Conservation (phyloP, 2,888 invertebrate species). For the Mesorhabditis spiculigera region DNA sequence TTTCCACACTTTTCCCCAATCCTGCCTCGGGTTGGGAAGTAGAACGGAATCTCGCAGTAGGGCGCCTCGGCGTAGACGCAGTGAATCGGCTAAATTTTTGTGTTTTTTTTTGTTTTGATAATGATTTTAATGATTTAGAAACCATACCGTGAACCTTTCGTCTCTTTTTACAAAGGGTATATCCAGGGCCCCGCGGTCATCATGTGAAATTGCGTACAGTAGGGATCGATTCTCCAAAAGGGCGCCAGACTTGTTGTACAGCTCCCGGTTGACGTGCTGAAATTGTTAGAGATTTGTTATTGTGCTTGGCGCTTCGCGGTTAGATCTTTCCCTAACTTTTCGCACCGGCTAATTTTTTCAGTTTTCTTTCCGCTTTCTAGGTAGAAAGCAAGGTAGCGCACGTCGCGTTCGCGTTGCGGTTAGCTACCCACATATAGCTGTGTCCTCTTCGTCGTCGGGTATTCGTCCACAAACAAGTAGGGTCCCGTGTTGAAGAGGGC, state of each 20-base stretch:
- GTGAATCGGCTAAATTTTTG: conserved; percentile 20
- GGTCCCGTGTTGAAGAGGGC: conserved; percentile 14
- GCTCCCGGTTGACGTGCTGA: conserved; percentile 37
- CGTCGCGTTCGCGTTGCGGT: no score
- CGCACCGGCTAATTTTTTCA: background rate
- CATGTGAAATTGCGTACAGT: conserved; percentile 40
- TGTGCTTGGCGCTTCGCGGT: no score
- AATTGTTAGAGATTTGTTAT: conserved; percentile 11
- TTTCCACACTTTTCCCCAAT: conserved; percentile 20
- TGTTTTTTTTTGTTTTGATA: background rate
- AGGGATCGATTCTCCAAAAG: conserved; percentile 23
- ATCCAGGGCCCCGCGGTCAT: conserved; percentile 40
- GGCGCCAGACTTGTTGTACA: conserved; percentile 25
- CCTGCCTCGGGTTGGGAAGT: conserved; percentile 35
- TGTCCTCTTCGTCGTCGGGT: conserved; percentile 40
- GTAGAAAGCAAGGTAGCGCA: no score
- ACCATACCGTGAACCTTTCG: conserved; percentile 10
- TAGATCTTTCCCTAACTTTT: background rate
- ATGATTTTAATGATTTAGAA: conserved; percentile 9
- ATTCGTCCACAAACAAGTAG: conserved; percentile 28
- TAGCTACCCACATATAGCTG: conserved; percentile 38
- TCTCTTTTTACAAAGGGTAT: conserved; percentile 41
- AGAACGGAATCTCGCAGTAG: conserved; percentile 39
- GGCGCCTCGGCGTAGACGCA: conserved; percentile 29
- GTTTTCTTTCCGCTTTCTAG: background rate